Evolutionary conservation across 2,113 vertebrate species (phyloP).

Genomic region (Monopterus albus): DNA sequence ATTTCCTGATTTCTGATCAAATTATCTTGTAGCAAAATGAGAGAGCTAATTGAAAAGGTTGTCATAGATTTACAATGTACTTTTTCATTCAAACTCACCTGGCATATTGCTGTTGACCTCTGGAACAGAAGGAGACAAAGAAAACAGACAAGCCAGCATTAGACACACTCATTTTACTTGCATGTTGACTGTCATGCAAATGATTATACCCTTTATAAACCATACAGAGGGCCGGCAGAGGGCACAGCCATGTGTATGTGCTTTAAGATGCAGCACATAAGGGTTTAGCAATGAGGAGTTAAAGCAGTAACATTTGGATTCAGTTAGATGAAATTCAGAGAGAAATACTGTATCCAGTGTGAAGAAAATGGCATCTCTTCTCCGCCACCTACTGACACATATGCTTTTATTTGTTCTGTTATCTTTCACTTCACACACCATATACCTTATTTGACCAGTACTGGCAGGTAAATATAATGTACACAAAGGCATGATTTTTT

Average conservation of each 20-base stretch:
- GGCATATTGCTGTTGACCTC: slow-evolving; percentile 89
- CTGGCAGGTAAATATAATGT: neutral
- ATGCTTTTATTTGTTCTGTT: neutral
- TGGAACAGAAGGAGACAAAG: slow-evolving; percentile 82
- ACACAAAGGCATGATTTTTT: neutral
- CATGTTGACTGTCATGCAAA: slow-evolving; percentile 90
- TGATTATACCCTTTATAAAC: slow-evolving; percentile 53
- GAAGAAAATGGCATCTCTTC: neutral
- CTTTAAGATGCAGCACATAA: slow-evolving; percentile 14
- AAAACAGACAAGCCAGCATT: slow-evolving; percentile 62
- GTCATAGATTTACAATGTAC: too few relatives aligned
- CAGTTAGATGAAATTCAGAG: neutral
- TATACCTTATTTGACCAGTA: neutral
- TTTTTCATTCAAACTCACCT: slow-evolving; percentile 88
- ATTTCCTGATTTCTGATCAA: too few relatives aligned
- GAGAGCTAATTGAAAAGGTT: too few relatives aligned
- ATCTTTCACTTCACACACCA: neutral
- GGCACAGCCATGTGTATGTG: slow-evolving; percentile 77
- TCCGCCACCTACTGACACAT: neutral
- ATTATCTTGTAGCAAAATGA: too few relatives aligned
- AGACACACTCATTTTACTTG: slow-evolving; percentile 83
- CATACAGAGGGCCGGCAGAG: slow-evolving; percentile 74
- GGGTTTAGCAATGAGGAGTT: neutral
- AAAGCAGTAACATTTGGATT: neutral
- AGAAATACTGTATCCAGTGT: neutral